Percentiles rank a stretch among this genome's conserved stretches.
These are phyloP conservation scores for Drosophila histrio DNA, from an alignment of 2,888 invertebrate species.

Conservation along the genomic window DNA sequence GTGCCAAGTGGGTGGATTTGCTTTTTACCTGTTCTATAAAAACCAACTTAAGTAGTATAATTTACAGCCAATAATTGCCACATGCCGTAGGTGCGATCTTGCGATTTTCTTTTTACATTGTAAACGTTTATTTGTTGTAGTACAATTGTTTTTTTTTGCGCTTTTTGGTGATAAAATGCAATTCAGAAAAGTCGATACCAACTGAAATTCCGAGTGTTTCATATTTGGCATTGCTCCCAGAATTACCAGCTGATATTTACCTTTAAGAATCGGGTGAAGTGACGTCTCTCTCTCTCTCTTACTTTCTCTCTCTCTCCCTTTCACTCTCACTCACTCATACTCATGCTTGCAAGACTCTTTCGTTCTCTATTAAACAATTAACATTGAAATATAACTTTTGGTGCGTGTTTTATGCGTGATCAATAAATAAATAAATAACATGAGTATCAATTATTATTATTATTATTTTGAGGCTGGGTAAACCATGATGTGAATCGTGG, in stretches of 20 bases:
- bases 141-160: conserved; percentile 19
- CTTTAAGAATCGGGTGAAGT: conserved; percentile 83
- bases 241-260: conserved; percentile 99
- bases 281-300: conserved; percentile 42
- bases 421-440: conserved; percentile 7
- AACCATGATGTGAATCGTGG: conserved; percentile 32
- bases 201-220: conserved; percentile 92
- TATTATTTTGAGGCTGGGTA: conserved; percentile 14
- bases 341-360: conserved; percentile 10
- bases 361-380: conserved; percentile 9
- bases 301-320: conserved; percentile 12
- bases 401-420: conserved; percentile 49
- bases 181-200: conserved; percentile 89
- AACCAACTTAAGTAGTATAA: conserved; percentile 28
- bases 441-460: conserved; percentile 8
- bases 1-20: conserved; percentile 17
- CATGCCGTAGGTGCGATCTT: conserved; percentile 62
- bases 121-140: conserved; percentile 12
- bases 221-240: conserved; percentile 88
- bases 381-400: conserved; percentile 34
- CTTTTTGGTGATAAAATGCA: conserved; percentile 78
- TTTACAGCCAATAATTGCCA: conserved; percentile 65
- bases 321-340: conserved; percentile 12
- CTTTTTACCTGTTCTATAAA: conserved; percentile 38
- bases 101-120: background rate